Conservation (phyloP, 2,797 vertebrate species). For the Zenarchopterus dispar region DNA sequence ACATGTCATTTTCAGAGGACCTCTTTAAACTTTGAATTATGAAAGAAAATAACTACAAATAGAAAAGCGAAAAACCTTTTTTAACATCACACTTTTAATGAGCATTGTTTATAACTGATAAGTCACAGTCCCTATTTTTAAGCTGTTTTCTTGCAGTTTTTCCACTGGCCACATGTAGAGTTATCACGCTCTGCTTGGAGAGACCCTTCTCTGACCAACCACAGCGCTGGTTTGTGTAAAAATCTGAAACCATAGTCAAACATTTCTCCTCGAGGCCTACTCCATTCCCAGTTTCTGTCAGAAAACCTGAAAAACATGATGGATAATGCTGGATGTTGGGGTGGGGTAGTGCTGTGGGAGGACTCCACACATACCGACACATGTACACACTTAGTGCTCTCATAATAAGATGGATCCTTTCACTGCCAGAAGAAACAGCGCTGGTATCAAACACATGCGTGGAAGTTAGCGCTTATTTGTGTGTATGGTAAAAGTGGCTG, state of each 20-base stretch:
- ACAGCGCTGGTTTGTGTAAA: constrained; percentile 28
- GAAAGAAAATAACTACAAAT: too few species aligned
- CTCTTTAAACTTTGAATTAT: too few species aligned
- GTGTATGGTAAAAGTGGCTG: constrained; percentile 44
- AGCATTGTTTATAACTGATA: too few species aligned
- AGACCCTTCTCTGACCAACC: constrained; percentile 50
- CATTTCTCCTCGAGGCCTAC: constrained; percentile 37
- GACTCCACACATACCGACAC: constrained; percentile 18
- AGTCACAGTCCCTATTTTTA: too few species aligned
- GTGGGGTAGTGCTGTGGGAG: constrained; percentile 24
- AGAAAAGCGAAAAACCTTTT: too few species aligned
- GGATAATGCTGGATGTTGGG: constrained; percentile 39
- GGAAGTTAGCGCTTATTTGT: constrained; percentile 23
- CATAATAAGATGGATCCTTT: constrained; percentile 45
- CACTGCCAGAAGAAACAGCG: constrained; percentile 70
- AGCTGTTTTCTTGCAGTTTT: constrained; percentile 2
- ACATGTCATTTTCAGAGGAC: too few species aligned
- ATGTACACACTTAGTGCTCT: not conserved
- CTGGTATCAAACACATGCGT: constrained; percentile 50
- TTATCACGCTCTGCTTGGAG: constrained; percentile 15
- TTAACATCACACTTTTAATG: too few species aligned
- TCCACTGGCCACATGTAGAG: constrained; percentile 11
- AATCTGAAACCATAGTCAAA: constrained; percentile 44
- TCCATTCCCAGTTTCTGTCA: constrained; percentile 50
- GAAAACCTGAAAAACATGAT: constrained; percentile 48